phyloP scores from a whole-genome alignment of 2,113 vertebrate species.

The Danio rerio region GRCz12tu NC_133190.1:35061001-35061500 shows the following conservation, averaged over 20 bases:
- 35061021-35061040: too few relatives aligned
- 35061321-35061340: slow-evolving; percentile 80
- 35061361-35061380: slow-evolving; percentile 78
- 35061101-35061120: too few relatives aligned
- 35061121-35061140: too few relatives aligned
- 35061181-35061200: slow-evolving; percentile 11
- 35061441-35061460: too few relatives aligned
- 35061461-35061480: too few relatives aligned
- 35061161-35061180: background rate
- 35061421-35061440: background rate
- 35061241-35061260: slow-evolving; percentile 76
- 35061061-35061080: too few relatives aligned
- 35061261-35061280: slow-evolving; percentile 78
- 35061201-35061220: slow-evolving; percentile 80
- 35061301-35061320: slow-evolving; percentile 83
- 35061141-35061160: background rate
- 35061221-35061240: slow-evolving; percentile 79
- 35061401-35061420: background rate
- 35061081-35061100: too few relatives aligned
- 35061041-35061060: too few relatives aligned
- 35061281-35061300: slow-evolving; percentile 79
- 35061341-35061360: slow-evolving; percentile 82
- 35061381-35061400: slow-evolving; percentile 73
- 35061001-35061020: too few relatives aligned
- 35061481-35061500: too few relatives aligned